phyloP scores from a whole-genome alignment of 2,888 invertebrate genomes.

The Drosophila gaucha region DNA sequence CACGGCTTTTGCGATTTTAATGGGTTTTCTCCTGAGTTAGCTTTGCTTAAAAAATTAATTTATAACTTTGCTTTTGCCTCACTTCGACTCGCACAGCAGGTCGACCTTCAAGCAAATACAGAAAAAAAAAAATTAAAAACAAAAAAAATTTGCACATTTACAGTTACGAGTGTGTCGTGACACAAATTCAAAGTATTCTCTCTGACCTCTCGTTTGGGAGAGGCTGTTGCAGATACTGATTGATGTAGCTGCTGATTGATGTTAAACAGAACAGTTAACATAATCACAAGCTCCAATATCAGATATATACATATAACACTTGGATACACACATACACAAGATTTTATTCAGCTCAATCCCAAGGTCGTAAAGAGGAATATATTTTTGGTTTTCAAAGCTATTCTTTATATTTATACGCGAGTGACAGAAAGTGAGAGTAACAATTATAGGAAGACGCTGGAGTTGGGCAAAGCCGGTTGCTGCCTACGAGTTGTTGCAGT shows the following conservation, averaged over 20 bases:
- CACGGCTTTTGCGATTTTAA: slow-evolving; percentile 29
- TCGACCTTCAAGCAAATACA: slow-evolving; percentile 52
- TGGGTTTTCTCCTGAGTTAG: slow-evolving; percentile 35
- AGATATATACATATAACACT: background rate
- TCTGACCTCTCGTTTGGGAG: slow-evolving; percentile 10
- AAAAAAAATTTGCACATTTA: slow-evolving; percentile 4
- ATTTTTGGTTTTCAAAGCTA: background rate
- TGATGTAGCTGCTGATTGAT: too few relatives aligned
- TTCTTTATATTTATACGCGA: slow-evolving; percentile 3
- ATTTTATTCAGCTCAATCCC: too few relatives aligned
- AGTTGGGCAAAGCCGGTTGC: background rate
- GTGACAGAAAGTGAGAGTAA: slow-evolving; percentile 4
- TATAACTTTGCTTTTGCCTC: slow-evolving; percentile 55
- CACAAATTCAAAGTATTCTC: slow-evolving; percentile 7
- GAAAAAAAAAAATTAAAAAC: background rate
- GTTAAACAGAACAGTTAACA: background rate
- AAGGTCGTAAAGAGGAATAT: background rate
- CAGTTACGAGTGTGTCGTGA: slow-evolving; percentile 12
- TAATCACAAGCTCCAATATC: background rate
- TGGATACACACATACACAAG: background rate
- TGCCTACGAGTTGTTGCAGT: too few relatives aligned
- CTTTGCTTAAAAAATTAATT: slow-evolving; percentile 58
- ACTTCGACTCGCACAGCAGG: slow-evolving; percentile 52
- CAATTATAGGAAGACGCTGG: background rate
- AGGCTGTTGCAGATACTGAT: too few relatives aligned